A percentile compares a stretch with the other conserved stretches of the same genome.
These are phyloP conservation scores for Mechanitis mazaeus DNA, from an alignment of 2,888 invertebrate species.

Conservation along the genomic window DNA sequence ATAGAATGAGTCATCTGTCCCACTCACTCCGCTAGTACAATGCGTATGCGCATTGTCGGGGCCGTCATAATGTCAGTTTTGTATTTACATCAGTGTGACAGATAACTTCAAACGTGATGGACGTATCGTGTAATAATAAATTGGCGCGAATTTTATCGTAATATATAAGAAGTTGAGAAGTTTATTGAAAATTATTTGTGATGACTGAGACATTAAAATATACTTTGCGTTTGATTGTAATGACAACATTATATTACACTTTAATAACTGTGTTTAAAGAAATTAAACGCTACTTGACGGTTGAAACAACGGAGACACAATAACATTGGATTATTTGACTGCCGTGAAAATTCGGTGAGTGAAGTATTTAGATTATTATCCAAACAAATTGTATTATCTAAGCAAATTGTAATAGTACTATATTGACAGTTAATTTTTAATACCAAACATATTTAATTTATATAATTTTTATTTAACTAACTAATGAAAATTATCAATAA, in stretches of 20 bases:
- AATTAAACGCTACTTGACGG: slow-evolving; percentile 54
- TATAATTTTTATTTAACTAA: too few species aligned
- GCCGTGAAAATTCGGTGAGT: slow-evolving; percentile 31
- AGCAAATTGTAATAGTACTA: background rate
- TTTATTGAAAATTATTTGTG: slow-evolving; percentile 40
- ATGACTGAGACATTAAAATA: slow-evolving; percentile 62
- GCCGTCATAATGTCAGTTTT: slow-evolving; percentile 38
- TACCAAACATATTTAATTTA: too few species aligned
- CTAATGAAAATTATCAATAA: too few species aligned
- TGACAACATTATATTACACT: slow-evolving; percentile 59
- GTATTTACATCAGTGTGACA: slow-evolving; percentile 50
- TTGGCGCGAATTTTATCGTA: slow-evolving; percentile 41
- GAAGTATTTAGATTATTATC: slow-evolving; percentile 2
- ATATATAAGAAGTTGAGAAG: slow-evolving; percentile 24
- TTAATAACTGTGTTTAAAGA: slow-evolving; percentile 58
- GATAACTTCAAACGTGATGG: slow-evolving; percentile 33
- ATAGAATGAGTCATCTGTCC: slow-evolving; percentile 59
- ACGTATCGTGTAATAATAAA: slow-evolving; percentile 33
- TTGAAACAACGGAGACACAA: slow-evolving; percentile 25
- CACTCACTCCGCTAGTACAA: slow-evolving; percentile 44
- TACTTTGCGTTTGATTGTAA: slow-evolving; percentile 49
- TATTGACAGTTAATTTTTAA: background rate
- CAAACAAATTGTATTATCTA: background rate
- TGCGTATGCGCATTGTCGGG: slow-evolving; percentile 61
- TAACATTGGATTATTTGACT: slow-evolving; percentile 38